Conservation (phyloP, 2,797 vertebrate species). For the Spatula versicolor region DNA sequence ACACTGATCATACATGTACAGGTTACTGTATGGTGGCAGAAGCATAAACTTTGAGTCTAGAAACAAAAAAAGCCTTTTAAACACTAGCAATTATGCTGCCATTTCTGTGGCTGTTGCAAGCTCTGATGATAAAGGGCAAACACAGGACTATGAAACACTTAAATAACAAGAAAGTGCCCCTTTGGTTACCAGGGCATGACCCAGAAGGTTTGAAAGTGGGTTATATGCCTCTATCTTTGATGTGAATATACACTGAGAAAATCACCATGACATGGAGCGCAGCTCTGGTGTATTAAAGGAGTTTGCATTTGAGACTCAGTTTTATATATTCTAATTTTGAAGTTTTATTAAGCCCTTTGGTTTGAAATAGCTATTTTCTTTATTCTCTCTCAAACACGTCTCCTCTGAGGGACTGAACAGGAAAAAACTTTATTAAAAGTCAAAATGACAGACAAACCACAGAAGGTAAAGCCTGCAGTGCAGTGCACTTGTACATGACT, state of each 20-base stretch:
- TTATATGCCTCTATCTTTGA: neutral
- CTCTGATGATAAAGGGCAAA: constrained; percentile 1
- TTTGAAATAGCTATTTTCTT: neutral
- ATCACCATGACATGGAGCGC: neutral
- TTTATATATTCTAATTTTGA: neutral
- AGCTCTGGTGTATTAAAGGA: neutral
- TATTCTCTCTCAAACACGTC: neutral
- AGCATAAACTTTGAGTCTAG: neutral
- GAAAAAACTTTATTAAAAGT: neutral
- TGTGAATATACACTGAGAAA: neutral
- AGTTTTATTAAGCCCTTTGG: neutral
- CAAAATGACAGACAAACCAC: neutral
- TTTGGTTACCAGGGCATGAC: neutral
- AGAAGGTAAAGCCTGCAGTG: neutral
- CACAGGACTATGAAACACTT: neutral
- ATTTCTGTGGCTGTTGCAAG: neutral
- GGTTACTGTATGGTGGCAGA: neutral
- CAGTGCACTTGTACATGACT: neutral
- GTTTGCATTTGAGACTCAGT: neutral
- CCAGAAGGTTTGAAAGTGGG: neutral
- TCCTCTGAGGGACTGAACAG: neutral
- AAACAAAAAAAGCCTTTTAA: neutral
- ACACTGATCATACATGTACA: neutral
- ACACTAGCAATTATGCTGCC: neutral
- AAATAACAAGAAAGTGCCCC: neutral